Evolutionary conservation across 2,888 invertebrate genomes (phyloP), one percentile per base, ranked within the genome.

Genomic region (Ormyrus thymus): DNA sequence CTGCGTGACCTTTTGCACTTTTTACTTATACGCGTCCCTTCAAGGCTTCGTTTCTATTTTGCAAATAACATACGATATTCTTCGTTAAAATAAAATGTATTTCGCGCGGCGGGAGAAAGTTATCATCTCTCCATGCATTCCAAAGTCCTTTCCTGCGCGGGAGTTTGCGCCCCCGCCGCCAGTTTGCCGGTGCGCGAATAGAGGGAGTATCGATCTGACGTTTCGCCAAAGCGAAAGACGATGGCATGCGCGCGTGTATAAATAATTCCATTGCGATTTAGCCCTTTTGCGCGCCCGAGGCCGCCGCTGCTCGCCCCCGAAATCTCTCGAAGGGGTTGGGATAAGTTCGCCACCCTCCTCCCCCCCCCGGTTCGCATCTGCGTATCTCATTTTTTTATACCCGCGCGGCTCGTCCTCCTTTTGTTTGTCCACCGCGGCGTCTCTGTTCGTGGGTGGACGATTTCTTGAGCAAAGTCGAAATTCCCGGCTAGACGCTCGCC

Each of bases 241-340:
- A 68, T 71, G 66, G 76, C 10, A 65, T 50, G 69, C 72, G 70
- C 64, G 74, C 73, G 81, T 81, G 81, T 83, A 87, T 86, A 86
- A 88, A 87, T 88, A 87, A 88, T 88, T 88, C 84, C 83, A 83
- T 86, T 84, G 81, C 84, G 86, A 84, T 87, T 86, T 84, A 86
- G 85, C 87, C 87, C 86, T 87, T 86, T 83, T 78, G 83, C 77
- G 81, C 82, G 83, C 85, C 83, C 82, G 74, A 76, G 82, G 83
- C 80, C 80, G 15, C 29, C 29, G 4, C 29, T 4, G 29, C 29
- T 29, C 29, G 55, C 62, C 61, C 72, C 50, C 51, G 51, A 64
- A 65, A 78, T 62, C 73, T 66, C 65, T 66, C 74, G 65, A 72
- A 61, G 65, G 77, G 80, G 71, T 71, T 53, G 8, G 43, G 68